Conservation (phyloP, 2,113 vertebrate species). For the human (Homo sapiens) region DNA sequence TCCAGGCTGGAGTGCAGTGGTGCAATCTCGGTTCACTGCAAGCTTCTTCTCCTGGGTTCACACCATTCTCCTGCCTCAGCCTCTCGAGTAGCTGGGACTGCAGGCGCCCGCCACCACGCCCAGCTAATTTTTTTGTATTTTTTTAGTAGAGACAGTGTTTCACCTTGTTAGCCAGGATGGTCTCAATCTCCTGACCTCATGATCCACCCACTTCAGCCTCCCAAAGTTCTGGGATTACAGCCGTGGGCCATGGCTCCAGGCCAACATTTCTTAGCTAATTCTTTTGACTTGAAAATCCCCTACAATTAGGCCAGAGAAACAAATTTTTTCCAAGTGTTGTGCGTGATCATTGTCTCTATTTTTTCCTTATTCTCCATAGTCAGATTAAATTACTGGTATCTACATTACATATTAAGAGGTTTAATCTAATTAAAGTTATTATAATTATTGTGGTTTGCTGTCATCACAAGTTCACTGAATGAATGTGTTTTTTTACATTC, state of each 20-base stretch:
- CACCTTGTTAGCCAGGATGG: too few species aligned
- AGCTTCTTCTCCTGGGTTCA: too few species aligned
- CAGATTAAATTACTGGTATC: neutral
- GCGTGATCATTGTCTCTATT: neutral
- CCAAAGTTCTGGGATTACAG: too few species aligned
- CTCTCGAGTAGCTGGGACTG: too few species aligned
- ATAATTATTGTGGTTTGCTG: neutral
- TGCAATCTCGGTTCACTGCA: too few species aligned
- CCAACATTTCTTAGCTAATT: neutral
- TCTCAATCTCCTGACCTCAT: too few species aligned
- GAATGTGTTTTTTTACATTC: neutral
- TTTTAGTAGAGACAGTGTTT: too few species aligned
- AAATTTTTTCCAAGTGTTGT: neutral
- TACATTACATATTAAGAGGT: neutral
- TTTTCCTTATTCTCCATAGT: neutral
- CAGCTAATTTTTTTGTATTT: too few species aligned
- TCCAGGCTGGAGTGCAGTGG: too few species aligned
- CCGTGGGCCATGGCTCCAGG: too few species aligned
- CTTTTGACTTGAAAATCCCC: neutral
- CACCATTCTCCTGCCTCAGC: too few species aligned
- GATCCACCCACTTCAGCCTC: too few species aligned
- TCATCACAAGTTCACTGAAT: neutral
- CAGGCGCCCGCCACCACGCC: accelerated
- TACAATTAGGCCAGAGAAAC: neutral
- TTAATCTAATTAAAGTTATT: neutral